Evolutionary conservation across 2,888 invertebrate genomes (phyloP).

Genomic region (Thumatha senex): DNA sequence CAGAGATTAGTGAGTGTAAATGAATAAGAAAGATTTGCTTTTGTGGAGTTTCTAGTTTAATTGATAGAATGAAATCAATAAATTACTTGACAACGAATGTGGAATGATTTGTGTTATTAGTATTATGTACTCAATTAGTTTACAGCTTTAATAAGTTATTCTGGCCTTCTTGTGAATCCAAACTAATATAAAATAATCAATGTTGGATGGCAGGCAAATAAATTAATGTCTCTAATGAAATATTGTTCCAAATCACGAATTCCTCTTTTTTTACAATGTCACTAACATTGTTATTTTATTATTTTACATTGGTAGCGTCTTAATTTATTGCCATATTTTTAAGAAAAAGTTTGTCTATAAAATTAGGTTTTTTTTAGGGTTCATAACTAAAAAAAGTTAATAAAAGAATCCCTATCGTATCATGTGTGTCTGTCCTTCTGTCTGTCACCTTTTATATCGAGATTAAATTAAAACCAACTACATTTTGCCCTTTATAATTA

Average conservation of each 20-base stretch:
- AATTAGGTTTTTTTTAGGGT: conserved; percentile 52
- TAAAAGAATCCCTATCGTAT: no score
- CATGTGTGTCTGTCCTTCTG: no score
- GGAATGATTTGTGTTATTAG: no score
- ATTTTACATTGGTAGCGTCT: conserved; percentile 60
- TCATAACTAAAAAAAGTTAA: no score
- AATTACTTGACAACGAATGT: conserved; percentile 8
- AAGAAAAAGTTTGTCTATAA: conserved; percentile 52
- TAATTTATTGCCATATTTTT: conserved; percentile 69
- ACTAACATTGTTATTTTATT: conserved; percentile 65
- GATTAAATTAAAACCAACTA: no score
- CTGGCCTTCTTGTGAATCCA: background rate
- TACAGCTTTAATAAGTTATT: no score
- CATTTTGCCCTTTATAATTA: no score
- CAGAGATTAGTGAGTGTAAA: conserved; percentile 59
- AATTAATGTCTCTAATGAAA: conserved; percentile 2
- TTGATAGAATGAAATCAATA: conserved; percentile 18
- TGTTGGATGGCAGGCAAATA: no score
- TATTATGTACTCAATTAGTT: no score
- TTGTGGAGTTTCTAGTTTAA: conserved; percentile 24
- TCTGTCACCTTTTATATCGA: no score
- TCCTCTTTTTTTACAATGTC: conserved; percentile 36
- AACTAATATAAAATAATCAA: background rate
- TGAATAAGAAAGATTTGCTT: conserved; percentile 50
- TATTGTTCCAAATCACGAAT: background rate